phyloP scores from a whole-genome alignment of 1,140 invertebrate species.

The Ridgeia piscesae region DNA sequence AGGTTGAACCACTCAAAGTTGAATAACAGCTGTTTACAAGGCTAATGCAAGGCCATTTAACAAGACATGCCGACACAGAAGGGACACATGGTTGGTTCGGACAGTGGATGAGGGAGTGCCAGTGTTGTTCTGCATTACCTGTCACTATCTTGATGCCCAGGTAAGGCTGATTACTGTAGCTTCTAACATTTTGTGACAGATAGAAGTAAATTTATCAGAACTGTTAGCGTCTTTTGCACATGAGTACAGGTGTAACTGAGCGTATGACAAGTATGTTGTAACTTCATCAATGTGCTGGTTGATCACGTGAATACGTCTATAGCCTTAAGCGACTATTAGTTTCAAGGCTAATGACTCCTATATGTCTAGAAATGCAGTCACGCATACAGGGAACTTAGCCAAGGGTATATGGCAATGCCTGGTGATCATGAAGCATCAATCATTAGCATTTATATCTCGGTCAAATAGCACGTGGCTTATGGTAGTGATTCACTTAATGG shows the following conservation, averaged over 20 bases:
- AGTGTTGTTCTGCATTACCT: neutral
- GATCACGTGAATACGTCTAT: neutral
- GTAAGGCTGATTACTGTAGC: neutral
- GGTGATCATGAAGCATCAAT: neutral
- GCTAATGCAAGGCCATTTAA: neutral
- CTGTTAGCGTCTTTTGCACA: neutral
- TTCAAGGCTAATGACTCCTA: neutral
- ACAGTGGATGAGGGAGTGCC: neutral
- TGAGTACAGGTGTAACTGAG: neutral
- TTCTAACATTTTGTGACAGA: neutral
- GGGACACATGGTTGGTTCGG: neutral
- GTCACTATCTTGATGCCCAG: neutral
- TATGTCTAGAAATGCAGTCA: neutral
- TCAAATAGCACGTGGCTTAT: neutral
- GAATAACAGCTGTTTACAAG: constrained; percentile 1
- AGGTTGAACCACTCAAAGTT: neutral
- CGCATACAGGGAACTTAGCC: neutral
- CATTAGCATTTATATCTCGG: neutral
- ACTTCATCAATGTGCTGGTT: no score
- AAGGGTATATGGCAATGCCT: neutral
- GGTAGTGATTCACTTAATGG: no score
- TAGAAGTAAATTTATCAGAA: neutral
- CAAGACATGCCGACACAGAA: neutral
- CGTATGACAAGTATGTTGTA: neutral
- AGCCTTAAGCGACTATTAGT: neutral